These are phyloP conservation scores for Dromaius novaehollandiae DNA, from an alignment of 2,113 vertebrate species.

Conservation along the genomic window DNA sequence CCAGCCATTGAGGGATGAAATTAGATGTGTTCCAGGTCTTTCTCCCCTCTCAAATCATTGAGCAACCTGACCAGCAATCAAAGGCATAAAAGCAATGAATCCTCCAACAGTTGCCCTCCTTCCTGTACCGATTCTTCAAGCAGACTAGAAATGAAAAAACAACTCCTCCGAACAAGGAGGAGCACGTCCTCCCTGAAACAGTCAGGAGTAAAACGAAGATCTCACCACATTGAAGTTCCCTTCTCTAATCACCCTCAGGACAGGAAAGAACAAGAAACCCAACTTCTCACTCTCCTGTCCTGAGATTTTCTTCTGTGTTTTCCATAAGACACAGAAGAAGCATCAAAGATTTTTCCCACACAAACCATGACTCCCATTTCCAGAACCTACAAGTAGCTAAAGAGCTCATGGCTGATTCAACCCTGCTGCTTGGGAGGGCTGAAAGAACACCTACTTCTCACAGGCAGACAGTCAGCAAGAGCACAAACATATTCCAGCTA, in stretches of 20 bases:
- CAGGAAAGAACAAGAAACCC: background rate
- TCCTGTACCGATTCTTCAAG: background rate
- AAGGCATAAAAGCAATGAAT: background rate
- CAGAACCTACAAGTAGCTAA: background rate
- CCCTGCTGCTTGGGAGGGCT: background rate
- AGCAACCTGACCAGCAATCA: background rate
- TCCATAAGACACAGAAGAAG: background rate
- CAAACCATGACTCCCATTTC: background rate
- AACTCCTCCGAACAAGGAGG: background rate
- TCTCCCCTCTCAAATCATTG: background rate
- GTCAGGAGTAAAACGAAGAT: background rate
- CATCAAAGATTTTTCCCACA: background rate
- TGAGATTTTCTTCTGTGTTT: background rate
- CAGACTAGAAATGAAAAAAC: background rate
- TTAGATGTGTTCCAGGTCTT: background rate
- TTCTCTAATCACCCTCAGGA: background rate
- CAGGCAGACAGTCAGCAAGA: background rate
- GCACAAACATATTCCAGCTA: background rate
- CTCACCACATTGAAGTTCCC: background rate
- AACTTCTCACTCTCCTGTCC: background rate
- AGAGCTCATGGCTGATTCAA: background rate
- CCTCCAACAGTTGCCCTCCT: background rate
- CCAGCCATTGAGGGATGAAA: background rate
- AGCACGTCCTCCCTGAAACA: background rate
- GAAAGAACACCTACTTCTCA: background rate